These are phyloP conservation scores for Amphibalanus amphitrite DNA, from an alignment of 1,140 invertebrate genomes.

Conservation along the genomic window DNA sequence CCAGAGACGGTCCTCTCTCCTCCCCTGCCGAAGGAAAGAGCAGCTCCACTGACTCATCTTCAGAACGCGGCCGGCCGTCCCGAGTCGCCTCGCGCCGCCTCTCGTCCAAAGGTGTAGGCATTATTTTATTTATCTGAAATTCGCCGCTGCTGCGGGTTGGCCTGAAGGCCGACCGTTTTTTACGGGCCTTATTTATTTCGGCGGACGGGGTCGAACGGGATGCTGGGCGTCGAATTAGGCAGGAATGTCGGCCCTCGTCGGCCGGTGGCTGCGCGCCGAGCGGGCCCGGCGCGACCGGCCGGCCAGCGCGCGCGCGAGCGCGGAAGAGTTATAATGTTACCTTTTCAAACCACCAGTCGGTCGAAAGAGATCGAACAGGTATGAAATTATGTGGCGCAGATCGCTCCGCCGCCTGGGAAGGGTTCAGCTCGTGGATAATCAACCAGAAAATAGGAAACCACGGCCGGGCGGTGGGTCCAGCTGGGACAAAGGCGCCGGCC, in stretches of 20 bases:
- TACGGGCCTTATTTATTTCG: not conserved
- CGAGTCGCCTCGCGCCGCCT: too few species aligned
- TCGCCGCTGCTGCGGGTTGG: not conserved
- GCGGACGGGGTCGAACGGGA: not conserved
- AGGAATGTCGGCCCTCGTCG: not conserved
- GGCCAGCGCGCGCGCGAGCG: too few species aligned
- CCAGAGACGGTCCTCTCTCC: too few species aligned
- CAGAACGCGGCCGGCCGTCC: too few species aligned
- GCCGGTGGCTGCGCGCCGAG: not conserved
- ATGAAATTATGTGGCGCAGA: not conserved
- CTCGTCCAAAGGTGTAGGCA: not conserved
- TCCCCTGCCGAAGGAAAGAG: too few species aligned
- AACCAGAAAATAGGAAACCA: constrained; percentile 1
- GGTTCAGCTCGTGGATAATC: not conserved
- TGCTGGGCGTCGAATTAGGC: not conserved
- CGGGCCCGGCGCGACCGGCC: too few species aligned
- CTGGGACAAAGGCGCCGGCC: not conserved
- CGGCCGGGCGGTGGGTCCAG: not conserved
- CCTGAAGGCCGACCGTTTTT: not conserved
- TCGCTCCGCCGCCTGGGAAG: not conserved
- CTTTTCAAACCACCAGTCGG: not conserved
- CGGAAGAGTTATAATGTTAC: not conserved
- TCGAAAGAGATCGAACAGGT: not conserved
- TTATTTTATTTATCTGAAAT: constrained; percentile 1
- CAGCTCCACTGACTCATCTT: too few species aligned